Evolutionary conservation across 2,113 vertebrate genomes (phyloP), one percentile per base, ranked within the genome.

Genomic region (Dromaius novaehollandiae): DNA sequence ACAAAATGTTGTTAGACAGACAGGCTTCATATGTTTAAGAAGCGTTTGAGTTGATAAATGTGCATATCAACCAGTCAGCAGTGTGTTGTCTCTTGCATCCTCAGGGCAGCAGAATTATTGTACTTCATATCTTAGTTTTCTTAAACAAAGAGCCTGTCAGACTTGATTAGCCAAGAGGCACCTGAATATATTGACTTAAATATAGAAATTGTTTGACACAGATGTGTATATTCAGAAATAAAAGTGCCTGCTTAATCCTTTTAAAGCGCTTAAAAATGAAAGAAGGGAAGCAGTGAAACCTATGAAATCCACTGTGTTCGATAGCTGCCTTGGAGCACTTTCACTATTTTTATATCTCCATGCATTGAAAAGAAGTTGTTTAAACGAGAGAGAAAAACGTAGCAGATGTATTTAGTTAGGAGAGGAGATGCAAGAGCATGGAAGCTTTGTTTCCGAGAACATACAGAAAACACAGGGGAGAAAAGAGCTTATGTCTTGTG

Each of bases 121-220:
- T 86, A 64, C 76, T 90, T 95, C 60, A 40, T 56, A 8, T 86
- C 68, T 90, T 86, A 64, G 69, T 92, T 94, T 96, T 94, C 83
- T 93, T 96, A 95, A 96, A 92, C 90, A 93, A 96, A 96, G 88
- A 95, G 56, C 91, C 85, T 91, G 93, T 97, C 96, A 91, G 88
- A 97, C 93, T 96, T 86, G 91, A 96, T 96, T 93, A 92, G 85
- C 89, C 85, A 84, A 95, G 85, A 74, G 85, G 81, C 84, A 89
- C 82, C 55, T 89, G 93, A 96, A 95, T 96, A 81, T 90, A 48
- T 94, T 91, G 79, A 91, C 91, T 94, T 95, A 91, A 94, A 91
- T 79, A 68, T 64, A 95, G 76, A 86, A 89, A 78, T 79, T 88
- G 91, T 82, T 96, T 91, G 79, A 82, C 78, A 88, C 55, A 90